Evolutionary conservation across 2,888 invertebrate species (phyloP), one percentile per base, ranked within the genome.

Genomic region (Synanthedon formicaeformis): DNA sequence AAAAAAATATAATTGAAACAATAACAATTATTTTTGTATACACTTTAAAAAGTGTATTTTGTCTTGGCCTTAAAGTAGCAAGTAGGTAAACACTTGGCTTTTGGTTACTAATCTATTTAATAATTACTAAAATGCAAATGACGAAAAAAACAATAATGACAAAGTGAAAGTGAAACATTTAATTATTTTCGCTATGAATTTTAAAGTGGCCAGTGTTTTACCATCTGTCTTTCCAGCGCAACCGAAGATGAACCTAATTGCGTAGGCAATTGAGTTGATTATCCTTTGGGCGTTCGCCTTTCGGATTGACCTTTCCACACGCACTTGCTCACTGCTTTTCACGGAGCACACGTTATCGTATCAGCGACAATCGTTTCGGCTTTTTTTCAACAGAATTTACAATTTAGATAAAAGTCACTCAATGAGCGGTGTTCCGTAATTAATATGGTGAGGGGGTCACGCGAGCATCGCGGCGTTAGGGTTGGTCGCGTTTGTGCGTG

Each of bases 371-470:
- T 63, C 57, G 58, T 62, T 59, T 55, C 56, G 49, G 54, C 55
- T 55, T 56, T 52, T 50, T 40, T 51, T 52, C 50, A 55, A 57
- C 60, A 62, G 45, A 45, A 45, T 65, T 66, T 64, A 64, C 58
- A 62, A 64, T 65, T 65, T 57, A 63, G 63, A 66, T 66, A 61
- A 60, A 55, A 60, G 57, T 59, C 54, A 55, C 53, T 55, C 56
- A 54, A 56, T 54, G 56, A 53, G 62, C 63, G 64, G 60, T 64
- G 71, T 71, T 73, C 72, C 60, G 57, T 64, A 69, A 74, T 73
- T 79, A 80, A 79, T 79, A 71, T 72, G 62, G 57, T 58, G 65
- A 34, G 34, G 34, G 23, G 67, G 73, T 74, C 80, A 77, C 78
- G 78, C 76, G 59, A 74, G 57, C 62, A 63, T 61, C 60, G 57